Percentiles rank a stretch among this genome's conserved stretches.
These are phyloP conservation scores for Malacoctenus gilli DNA, from an alignment of 2,797 vertebrate genomes.

Conservation along the genomic window DNA sequence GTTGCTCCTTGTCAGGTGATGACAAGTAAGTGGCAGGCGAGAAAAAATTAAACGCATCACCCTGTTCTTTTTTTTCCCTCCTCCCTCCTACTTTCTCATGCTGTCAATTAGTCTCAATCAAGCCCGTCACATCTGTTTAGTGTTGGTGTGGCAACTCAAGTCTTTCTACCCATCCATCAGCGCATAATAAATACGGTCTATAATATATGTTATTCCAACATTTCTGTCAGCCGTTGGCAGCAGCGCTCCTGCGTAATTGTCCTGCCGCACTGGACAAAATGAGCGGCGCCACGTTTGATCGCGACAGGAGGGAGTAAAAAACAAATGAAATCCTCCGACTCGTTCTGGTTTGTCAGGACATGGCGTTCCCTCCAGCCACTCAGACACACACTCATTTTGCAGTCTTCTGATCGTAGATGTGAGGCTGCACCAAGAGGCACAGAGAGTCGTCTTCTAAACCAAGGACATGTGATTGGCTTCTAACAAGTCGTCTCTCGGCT, in stretches of 20 bases:
- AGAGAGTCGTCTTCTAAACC: constrained; percentile 63
- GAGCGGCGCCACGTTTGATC: constrained; percentile 56
- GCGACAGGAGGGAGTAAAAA: constrained; percentile 38
- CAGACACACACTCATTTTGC: constrained; percentile 19
- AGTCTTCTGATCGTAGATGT: constrained; percentile 51
- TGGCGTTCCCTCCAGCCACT: constrained; percentile 41
- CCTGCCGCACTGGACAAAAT: constrained; percentile 58
- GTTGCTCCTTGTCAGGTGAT: constrained; percentile 76
- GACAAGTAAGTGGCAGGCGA: constrained; percentile 75
- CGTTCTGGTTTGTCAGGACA: constrained; percentile 54
- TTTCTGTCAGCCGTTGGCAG: constrained; percentile 65
- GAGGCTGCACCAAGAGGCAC: constrained; percentile 39
- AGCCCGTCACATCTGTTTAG: constrained; percentile 67
- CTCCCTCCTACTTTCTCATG: constrained; percentile 33
- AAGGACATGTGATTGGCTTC: constrained; percentile 53
- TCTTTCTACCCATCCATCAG: constrained; percentile 67
- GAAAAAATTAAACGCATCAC: constrained; percentile 62
- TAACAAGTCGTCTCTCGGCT: constrained; percentile 47
- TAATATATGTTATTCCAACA: constrained; percentile 67
- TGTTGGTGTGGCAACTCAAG: constrained; percentile 64
- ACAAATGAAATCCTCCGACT: constrained; percentile 40
- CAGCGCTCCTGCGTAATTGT: constrained; percentile 63
- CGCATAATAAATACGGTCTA: constrained; percentile 66
- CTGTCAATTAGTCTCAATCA: constrained; percentile 83
- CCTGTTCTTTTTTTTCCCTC: constrained; percentile 35